Conservation (phyloP, 2,113 vertebrate genomes). For the Rhabdornis inornatus region DNA sequence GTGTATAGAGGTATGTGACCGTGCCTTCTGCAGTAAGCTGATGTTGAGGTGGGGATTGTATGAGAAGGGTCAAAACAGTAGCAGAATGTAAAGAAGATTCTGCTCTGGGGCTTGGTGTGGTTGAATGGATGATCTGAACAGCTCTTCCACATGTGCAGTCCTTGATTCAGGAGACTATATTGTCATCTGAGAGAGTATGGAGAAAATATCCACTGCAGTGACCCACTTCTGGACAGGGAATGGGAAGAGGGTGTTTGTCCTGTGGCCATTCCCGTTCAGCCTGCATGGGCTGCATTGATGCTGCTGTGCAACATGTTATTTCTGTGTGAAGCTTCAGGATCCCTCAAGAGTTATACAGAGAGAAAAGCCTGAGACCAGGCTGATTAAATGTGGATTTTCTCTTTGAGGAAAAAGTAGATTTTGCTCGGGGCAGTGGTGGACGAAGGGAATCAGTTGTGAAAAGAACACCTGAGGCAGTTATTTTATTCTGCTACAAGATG, state of each 20-base stretch:
- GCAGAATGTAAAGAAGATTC: not conserved
- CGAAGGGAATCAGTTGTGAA: not conserved
- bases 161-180: not conserved
- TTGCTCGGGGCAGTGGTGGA: not conserved
- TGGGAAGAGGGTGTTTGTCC: not conserved
- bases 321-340: not conserved
- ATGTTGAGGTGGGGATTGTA: not conserved
- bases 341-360: not conserved
- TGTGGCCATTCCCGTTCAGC: fast-evolving
- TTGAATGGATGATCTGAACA: not conserved
- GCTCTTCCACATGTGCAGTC: not conserved
- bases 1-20: not conserved
- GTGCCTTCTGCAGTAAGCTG: not conserved
- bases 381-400: not conserved
- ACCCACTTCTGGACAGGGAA: not conserved
- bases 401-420: not conserved
- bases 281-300: not conserved
- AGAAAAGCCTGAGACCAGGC: not conserved
- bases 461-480: not conserved
- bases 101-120: not conserved
- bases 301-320: not conserved
- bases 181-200: not conserved
- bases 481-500: not conserved
- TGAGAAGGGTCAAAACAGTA: not conserved
- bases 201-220: not conserved